phyloP scores from a whole-genome alignment of 2,113 vertebrate genomes.

The Mirounga angustirostris region DNA sequence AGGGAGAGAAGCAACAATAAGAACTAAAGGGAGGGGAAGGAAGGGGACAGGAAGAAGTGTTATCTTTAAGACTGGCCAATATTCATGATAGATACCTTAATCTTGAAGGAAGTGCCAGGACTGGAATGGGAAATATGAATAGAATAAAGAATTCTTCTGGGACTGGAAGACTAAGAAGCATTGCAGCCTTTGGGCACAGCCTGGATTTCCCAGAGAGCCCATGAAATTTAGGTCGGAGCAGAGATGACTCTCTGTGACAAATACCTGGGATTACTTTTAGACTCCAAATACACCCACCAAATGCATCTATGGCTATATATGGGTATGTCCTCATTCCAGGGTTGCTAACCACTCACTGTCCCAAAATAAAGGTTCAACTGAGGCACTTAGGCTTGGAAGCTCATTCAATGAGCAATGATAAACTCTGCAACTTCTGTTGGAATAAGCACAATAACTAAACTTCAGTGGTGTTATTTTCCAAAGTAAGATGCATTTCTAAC shows the following conservation, averaged over 20 bases:
- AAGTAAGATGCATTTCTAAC: background rate
- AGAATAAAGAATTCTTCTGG: background rate
- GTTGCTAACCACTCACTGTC: background rate
- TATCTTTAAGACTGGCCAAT: background rate
- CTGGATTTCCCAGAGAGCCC: background rate
- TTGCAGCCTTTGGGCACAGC: background rate
- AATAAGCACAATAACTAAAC: background rate
- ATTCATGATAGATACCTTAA: background rate
- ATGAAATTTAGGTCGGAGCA: background rate
- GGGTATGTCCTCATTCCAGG: background rate
- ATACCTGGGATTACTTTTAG: background rate
- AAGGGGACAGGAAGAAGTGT: background rate
- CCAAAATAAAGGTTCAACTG: constrained; percentile 25
- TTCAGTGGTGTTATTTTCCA: background rate
- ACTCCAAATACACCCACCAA: background rate
- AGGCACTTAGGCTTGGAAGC: background rate
- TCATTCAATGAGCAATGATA: background rate
- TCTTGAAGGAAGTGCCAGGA: background rate
- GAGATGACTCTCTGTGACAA: background rate
- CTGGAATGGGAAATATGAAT: background rate
- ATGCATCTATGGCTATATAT: background rate
- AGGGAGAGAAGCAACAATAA: background rate
- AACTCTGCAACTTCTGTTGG: background rate
- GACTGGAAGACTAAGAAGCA: background rate
- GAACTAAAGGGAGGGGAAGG: background rate